Conservation (phyloP, 2,888 invertebrate species). For the Tachina fera region DNA sequence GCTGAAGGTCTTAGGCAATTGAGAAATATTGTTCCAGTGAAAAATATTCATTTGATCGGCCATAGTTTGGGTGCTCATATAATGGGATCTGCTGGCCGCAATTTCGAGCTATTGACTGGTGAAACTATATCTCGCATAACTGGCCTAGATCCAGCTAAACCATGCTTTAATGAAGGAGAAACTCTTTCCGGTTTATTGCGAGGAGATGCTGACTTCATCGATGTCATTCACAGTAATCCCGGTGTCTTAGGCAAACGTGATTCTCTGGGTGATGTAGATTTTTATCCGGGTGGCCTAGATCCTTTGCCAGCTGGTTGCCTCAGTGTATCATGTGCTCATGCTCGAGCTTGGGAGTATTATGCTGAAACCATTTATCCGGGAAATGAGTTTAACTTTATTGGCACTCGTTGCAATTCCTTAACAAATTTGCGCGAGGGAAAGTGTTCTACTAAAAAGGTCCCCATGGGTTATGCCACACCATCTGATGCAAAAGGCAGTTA, state of each 20-base stretch:
- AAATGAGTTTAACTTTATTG: slow-evolving; percentile 81
- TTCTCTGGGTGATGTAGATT: slow-evolving; percentile 81
- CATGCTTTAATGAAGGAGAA: slow-evolving; percentile 82
- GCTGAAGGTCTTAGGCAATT: slow-evolving; percentile 78
- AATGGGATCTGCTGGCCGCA: slow-evolving; percentile 80
- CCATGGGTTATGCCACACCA: slow-evolving; percentile 80
- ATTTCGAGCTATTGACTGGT: slow-evolving; percentile 76
- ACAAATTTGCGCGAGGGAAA: slow-evolving; percentile 74
- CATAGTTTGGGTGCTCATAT: slow-evolving; percentile 83
- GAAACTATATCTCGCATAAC: slow-evolving; percentile 79
- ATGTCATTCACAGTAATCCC: slow-evolving; percentile 81
- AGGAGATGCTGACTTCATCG: slow-evolving; percentile 81
- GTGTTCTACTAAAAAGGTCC: slow-evolving; percentile 75
- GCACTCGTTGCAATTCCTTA: slow-evolving; percentile 79
- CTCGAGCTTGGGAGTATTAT: slow-evolving; percentile 79
- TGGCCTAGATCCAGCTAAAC: slow-evolving; percentile 82
- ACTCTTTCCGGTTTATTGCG: slow-evolving; percentile 78
- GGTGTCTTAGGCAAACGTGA: slow-evolving; percentile 81
- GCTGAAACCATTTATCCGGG: slow-evolving; percentile 80
- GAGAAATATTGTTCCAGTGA: slow-evolving; percentile 75
- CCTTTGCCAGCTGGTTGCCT: slow-evolving; percentile 79
- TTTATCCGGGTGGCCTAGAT: slow-evolving; percentile 80
- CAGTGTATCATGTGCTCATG: slow-evolving; percentile 79
- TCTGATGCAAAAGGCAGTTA: slow-evolving; percentile 79
- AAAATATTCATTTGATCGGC: slow-evolving; percentile 81